A percentile compares a stretch with the other conserved stretches of the same genome.
phyloP scores from a whole-genome alignment of 1,140 invertebrate species.

The Cardiocondyla obscurior region DNA sequence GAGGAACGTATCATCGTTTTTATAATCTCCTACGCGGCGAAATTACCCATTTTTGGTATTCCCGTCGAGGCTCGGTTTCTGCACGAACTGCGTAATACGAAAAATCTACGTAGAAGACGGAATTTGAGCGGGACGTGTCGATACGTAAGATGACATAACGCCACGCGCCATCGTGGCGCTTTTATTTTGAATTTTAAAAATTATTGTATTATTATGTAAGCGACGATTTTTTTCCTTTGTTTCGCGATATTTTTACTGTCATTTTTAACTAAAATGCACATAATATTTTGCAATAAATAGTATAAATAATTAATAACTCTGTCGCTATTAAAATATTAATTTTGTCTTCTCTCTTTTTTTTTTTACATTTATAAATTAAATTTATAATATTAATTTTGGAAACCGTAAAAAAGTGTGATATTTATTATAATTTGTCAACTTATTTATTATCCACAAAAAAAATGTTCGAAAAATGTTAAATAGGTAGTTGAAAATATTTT shows the following conservation, averaged over 20 bases:
- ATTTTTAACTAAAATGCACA: neutral
- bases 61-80: neutral
- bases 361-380: neutral
- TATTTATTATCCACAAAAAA: neutral
- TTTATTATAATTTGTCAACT: neutral
- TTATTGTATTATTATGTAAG: neutral
- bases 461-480: neutral
- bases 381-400: neutral
- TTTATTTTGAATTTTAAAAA: neutral
- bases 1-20: conserved; percentile 14
- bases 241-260: neutral
- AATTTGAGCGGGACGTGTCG: neutral
- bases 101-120: neutral
- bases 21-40: neutral
- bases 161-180: neutral
- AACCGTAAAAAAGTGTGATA: neutral
- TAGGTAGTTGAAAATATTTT: neutral
- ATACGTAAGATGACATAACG: neutral
- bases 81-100: neutral
- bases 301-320: neutral
- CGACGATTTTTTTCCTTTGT: neutral
- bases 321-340: neutral
- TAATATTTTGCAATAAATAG: neutral
- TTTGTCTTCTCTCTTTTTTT: too few species aligned
- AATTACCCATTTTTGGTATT: conserved; percentile 8